Evolutionary conservation across 2,888 invertebrate species (phyloP).

Genomic region (Carpatolechia fugitivella): DNA sequence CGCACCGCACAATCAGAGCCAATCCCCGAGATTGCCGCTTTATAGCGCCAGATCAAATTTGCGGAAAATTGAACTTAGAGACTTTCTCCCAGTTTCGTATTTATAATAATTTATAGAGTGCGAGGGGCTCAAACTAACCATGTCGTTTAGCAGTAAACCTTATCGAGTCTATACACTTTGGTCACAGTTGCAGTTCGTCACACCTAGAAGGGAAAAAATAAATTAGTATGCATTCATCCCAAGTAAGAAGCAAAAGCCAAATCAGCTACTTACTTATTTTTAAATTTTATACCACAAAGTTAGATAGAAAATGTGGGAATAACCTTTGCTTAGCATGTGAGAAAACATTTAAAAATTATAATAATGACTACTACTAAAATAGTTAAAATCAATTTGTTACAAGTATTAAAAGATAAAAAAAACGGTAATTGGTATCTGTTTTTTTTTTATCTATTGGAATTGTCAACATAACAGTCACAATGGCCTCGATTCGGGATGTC

Average conservation of each 20-base stretch:
- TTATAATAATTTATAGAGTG: conserved; percentile 74
- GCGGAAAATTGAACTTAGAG: conserved; percentile 73
- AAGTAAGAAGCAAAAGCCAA: neutral
- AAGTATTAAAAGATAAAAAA: too few species aligned
- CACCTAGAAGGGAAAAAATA: neutral
- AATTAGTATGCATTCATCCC: neutral
- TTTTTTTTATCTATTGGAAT: too few species aligned
- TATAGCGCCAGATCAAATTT: conserved; percentile 70
- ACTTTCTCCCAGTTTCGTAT: conserved; percentile 59
- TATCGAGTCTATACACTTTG: conserved; percentile 43
- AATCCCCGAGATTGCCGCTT: conserved; percentile 38
- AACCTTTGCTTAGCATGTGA: too few species aligned
- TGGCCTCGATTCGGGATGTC: too few species aligned
- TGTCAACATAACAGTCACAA: too few species aligned
- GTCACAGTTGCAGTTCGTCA: neutral
- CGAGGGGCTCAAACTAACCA: conserved; percentile 73
- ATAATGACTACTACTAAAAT: too few species aligned
- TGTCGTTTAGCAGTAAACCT: conserved; percentile 68
- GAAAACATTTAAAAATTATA: too few species aligned
- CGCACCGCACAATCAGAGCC: conserved; percentile 21
- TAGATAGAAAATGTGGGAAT: too few species aligned
- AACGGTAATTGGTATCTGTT: too few species aligned
- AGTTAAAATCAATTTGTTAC: too few species aligned
- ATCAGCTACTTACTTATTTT: too few species aligned
- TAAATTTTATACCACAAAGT: too few species aligned